Conservation (phyloP, 2,113 vertebrate species). For the Melanotaenia duboulayi region DNA sequence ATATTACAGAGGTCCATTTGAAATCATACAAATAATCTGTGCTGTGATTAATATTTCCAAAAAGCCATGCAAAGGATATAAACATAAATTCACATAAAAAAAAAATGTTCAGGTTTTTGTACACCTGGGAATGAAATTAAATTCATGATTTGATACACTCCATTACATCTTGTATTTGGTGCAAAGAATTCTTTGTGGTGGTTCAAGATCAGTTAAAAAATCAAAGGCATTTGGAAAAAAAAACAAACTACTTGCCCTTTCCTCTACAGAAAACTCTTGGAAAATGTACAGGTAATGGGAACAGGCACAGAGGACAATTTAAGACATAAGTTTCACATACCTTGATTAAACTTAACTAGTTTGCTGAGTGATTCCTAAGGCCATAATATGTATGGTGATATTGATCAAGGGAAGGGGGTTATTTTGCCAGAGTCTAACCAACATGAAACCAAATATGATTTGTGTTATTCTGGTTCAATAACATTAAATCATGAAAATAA, state of each 20-base stretch:
- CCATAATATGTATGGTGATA: slow-evolving; percentile 38
- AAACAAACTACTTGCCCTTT: slow-evolving; percentile 51
- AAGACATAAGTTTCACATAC: slow-evolving; percentile 76
- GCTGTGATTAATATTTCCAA: slow-evolving; percentile 84
- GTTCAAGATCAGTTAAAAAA: slow-evolving; percentile 67
- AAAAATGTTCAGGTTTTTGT: slow-evolving; percentile 69
- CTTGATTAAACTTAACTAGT: slow-evolving; percentile 62
- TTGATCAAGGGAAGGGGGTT: slow-evolving; percentile 12
- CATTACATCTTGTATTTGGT: slow-evolving; percentile 64
- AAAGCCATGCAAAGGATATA: slow-evolving; percentile 79
- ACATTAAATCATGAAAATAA: not conserved
- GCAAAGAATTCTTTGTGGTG: slow-evolving; percentile 66
- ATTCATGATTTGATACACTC: slow-evolving; percentile 38
- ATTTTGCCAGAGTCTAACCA: not conserved
- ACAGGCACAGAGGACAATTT: slow-evolving; percentile 80
- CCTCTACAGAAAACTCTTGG: slow-evolving; percentile 54
- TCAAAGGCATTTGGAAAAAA: slow-evolving; percentile 76
- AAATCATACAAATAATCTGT: slow-evolving; percentile 87
- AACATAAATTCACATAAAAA: slow-evolving; percentile 75
- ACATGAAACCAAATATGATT: slow-evolving; percentile 28
- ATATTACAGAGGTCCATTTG: slow-evolving; percentile 86
- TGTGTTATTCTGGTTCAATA: slow-evolving; percentile 3
- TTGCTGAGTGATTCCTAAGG: slow-evolving; percentile 66
- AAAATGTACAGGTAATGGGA: slow-evolving; percentile 55
- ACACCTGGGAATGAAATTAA: slow-evolving; percentile 72